These are phyloP conservation scores for Leucozona laternaria DNA, from an alignment of 2,888 invertebrate genomes.

Conservation along the genomic window DNA sequence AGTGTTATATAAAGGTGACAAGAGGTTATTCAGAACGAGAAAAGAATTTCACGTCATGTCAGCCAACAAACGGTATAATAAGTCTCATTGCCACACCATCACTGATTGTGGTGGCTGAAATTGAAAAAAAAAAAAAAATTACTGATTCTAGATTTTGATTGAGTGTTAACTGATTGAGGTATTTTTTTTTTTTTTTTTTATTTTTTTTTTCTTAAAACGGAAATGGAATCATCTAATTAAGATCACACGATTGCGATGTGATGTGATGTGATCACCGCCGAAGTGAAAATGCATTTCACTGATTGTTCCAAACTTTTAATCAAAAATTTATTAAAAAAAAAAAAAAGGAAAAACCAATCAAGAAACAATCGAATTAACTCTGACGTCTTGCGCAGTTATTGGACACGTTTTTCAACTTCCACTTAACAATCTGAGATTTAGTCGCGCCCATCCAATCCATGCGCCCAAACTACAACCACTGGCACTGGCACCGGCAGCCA, in stretches of 20 bases:
- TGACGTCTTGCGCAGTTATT: slow-evolving; percentile 18
- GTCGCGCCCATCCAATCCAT: slow-evolving; percentile 32
- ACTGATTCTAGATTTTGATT: slow-evolving; percentile 15
- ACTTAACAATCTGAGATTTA: slow-evolving; percentile 47
- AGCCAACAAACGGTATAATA: slow-evolving; percentile 22
- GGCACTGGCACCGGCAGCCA: background rate
- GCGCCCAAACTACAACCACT: background rate
- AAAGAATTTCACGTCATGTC: slow-evolving; percentile 56
- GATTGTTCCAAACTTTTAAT: slow-evolving; percentile 27
- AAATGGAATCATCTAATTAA: slow-evolving; percentile 37
- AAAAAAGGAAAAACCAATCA: slow-evolving; percentile 39
- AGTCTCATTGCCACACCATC: slow-evolving; percentile 14
- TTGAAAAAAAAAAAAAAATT: background rate
- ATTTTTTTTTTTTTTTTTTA: slow-evolving; percentile 4
- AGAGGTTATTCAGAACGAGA: slow-evolving; percentile 42
- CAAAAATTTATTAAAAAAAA: slow-evolving; percentile 12
- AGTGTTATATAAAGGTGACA: slow-evolving; percentile 55
- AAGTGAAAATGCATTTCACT: slow-evolving; percentile 15
- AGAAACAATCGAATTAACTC: slow-evolving; percentile 50
- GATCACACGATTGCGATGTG: slow-evolving; percentile 29
- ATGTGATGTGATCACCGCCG: background rate
- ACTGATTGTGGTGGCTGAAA: slow-evolving; percentile 16
- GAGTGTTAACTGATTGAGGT: slow-evolving; percentile 53
- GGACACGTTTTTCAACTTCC: slow-evolving; percentile 55
- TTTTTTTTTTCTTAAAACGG: slow-evolving; percentile 5